These are phyloP conservation scores for Acanthisitta chloris DNA, from an alignment of 2,113 vertebrate genomes.

Conservation along the genomic window DNA sequence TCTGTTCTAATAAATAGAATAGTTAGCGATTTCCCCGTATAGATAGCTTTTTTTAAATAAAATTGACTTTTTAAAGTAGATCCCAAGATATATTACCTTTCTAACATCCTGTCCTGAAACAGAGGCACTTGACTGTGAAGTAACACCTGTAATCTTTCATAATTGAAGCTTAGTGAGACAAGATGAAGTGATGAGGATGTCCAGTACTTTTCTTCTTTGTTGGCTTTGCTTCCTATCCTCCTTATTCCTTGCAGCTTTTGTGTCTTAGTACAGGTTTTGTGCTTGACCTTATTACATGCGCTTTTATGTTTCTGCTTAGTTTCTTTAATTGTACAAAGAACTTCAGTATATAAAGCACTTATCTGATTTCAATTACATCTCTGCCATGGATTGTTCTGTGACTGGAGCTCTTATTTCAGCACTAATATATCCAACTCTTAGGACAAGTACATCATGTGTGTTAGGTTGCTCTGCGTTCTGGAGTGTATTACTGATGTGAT, in stretches of 20 bases:
- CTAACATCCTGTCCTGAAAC: background rate
- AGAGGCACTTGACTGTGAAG: background rate
- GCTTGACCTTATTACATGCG: background rate
- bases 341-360: background rate
- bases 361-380: background rate
- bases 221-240: background rate
- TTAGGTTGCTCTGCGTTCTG: background rate
- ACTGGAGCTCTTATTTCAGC: background rate
- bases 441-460: background rate
- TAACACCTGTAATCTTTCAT: background rate
- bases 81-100: background rate
- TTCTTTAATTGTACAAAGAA: background rate
- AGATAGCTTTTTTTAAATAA: background rate
- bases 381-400: background rate
- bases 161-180: background rate
- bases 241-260: constrained; percentile 2
- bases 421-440: background rate
- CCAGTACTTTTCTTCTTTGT: background rate
- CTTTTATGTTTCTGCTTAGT: background rate
- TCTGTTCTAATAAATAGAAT: background rate
- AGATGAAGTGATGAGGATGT: background rate
- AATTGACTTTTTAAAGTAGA: background rate
- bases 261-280: background rate
- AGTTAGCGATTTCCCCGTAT: background rate
- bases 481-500: background rate